Percentiles rank a stretch among this genome's conserved stretches.
These are phyloP conservation scores for Xenentodon cancila DNA, from an alignment of 2,797 vertebrate genomes.

Conservation along the genomic window DNA sequence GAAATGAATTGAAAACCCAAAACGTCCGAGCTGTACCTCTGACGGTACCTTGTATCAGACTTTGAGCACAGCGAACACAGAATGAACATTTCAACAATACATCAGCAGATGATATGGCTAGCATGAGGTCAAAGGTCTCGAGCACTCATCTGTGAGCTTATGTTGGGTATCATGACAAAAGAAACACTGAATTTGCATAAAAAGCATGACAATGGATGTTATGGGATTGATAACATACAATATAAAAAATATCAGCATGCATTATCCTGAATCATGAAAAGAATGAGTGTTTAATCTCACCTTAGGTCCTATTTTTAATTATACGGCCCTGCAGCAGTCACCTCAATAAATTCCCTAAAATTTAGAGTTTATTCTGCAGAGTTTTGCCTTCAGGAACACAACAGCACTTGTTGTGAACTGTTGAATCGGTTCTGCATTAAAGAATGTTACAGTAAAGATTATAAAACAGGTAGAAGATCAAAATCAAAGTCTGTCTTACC, in stretches of 20 bases:
- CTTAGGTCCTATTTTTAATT: constrained; percentile 48
- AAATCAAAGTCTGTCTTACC: constrained; percentile 80
- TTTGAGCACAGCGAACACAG: constrained; percentile 2
- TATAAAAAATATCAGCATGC: constrained; percentile 65
- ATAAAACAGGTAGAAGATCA: constrained; percentile 70
- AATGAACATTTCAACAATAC: constrained; percentile 30
- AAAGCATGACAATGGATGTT: constrained; percentile 77
- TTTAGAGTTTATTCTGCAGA: constrained; percentile 6
- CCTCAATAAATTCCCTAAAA: constrained; percentile 22
- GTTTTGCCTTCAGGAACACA: no score
- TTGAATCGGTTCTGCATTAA: constrained; percentile 50
- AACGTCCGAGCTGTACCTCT: no score
- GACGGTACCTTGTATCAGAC: background rate
- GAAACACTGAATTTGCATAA: constrained; percentile 66
- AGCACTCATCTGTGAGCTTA: constrained; percentile 47
- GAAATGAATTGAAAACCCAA: no score
- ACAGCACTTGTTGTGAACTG: constrained; percentile 21
- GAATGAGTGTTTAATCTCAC: constrained; percentile 56
- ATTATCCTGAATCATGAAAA: constrained; percentile 58
- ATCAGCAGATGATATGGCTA: constrained; percentile 51
- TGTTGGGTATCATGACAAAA: constrained; percentile 66
- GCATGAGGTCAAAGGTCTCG: constrained; percentile 73
- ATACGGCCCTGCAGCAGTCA: constrained; percentile 47
- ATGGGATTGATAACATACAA: constrained; percentile 67
- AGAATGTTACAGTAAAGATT: constrained; percentile 57